Base-by-base conservation (phyloP, 2,113 vertebrate species). In the Syngnathoides biaculeatus region DNA sequence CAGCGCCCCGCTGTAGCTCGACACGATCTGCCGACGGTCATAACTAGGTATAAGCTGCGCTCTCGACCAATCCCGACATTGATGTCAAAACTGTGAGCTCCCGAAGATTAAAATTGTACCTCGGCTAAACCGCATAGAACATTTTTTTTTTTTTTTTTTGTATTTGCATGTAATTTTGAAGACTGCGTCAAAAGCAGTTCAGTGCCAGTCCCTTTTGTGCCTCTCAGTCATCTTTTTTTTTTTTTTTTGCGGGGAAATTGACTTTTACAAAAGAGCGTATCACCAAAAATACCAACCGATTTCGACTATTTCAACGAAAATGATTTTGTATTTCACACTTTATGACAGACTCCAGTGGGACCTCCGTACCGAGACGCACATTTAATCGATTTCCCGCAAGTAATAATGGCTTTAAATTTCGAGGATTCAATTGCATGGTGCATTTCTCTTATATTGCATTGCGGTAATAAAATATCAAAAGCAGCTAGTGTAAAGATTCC, bases 61-160 rank as follows among this genome's bases (percentile, higher is more conserved):
- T 58, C 47, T 65, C 22, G 38, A 27, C 5, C 19, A n/a, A 72
- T 55, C 55, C 67, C 65, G 45, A 71, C 71, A 71, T 24, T 52
- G 39, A 53, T 39, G 61, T 81, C 62, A 39, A 39, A 57, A 64
- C 67, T 9, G 59, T 61, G 55, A 64, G 57, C 58, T 47, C 35
- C 26, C 55, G 58, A 57, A 74, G 72, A 48, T 14, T 17, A 61
- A 61, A 57, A 58, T 66, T 65, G 42, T 63, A 39, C 26, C 61
- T 22, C 53, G 77, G 69, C 76, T 80, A 65, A 81, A 65, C 47
- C 73, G 57, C 74, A 73, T 62, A 56, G 71, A 84, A 77, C 77
- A 53, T n/a, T n/a, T 73, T 26, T 17, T 45, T 17, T 45, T 45
- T 45, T 45, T 45, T 17, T 47, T 19, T 26, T 20, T 79, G 68